phyloP scores from a whole-genome alignment of 2,797 vertebrate species.

The Bradypodion ventrale region DNA sequence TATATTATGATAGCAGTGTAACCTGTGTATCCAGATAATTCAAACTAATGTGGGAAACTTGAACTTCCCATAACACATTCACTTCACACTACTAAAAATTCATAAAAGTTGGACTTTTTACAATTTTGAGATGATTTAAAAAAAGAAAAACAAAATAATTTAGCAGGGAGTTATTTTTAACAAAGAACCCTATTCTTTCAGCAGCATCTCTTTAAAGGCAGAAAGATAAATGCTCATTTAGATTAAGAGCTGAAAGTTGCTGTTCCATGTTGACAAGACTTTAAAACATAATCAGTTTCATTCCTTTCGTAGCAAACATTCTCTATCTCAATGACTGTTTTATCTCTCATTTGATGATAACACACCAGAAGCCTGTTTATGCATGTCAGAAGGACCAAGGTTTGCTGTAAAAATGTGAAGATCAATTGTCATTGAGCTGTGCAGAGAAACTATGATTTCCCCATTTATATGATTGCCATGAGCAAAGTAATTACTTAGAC shows the following conservation, averaged over 20 bases:
- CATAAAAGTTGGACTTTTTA: neutral
- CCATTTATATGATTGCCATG: slow-evolving; percentile 22
- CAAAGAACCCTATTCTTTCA: neutral
- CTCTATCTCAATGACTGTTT: slow-evolving; percentile 36
- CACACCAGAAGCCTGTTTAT: slow-evolving; percentile 12
- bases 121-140: neutral
- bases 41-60: no score
- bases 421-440: slow-evolving; percentile 25
- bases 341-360: slow-evolving; percentile 33
- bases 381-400: neutral
- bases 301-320: slow-evolving; percentile 20
- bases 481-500: slow-evolving; percentile 49
- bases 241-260: slow-evolving; percentile 28
- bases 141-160: neutral
- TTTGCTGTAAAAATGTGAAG: slow-evolving; percentile 24
- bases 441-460: slow-evolving; percentile 32
- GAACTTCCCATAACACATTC: neutral
- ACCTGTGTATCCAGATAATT: no score
- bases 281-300: slow-evolving; percentile 33
- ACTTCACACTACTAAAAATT: neutral
- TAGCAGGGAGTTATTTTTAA: slow-evolving; percentile 24
- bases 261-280: slow-evolving; percentile 24
- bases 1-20: no score
- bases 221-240: slow-evolving; percentile 34
- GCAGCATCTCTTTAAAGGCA: slow-evolving; percentile 14